Evolutionary conservation across 1,140 invertebrate species (phyloP), one percentile per base, ranked within the genome.

Genomic region (Octopus bimaculoides): DNA sequence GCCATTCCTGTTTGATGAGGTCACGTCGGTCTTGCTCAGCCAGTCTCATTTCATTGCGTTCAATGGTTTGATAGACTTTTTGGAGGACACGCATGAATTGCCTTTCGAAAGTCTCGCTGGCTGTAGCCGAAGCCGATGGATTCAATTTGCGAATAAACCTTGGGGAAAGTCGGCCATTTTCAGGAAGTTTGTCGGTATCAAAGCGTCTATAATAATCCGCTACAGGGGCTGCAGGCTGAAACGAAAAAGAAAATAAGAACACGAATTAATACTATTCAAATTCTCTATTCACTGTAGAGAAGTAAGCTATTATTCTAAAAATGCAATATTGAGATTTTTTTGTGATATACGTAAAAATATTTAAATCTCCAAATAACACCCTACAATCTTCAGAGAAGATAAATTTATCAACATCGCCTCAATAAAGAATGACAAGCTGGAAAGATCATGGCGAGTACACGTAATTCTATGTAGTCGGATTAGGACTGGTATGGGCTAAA

Each of bases 1-100:
- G 94, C 94, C 94, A 95, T 87, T 95, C 94, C 20, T 93, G 87
- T 83, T 93, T 93, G 77, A 93, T 92, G 76, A 92, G 88, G 82
- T 95, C 94, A 66, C 92, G 89, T 56, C 92, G 87, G 84, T 95
- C 93, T 83, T 94, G 93, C 81, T 94, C 93, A 6, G 91, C 90
- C 0, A 94, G 85, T 41, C 94, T 89, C 81, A 92, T 90, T 84
- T 95, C 94, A 87, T 94, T 94, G 81, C 91, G 91, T 83, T 95
- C 94, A 80, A 95, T 94, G 17, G 93, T 93, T 77, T 92, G 90
- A 84, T 94, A 93, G 5, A 95, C 93, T 87, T 92, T 92, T 81
- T 92, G 91, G 69, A 95, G 89, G 20, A 94, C 92, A 56, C 91
- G 87, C 52, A 93, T 87, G 87, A 94, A 93, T 75, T 93, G 92